phyloP scores from a whole-genome alignment of 2,113 vertebrate genomes.

The Nerophis ophidion region DNA sequence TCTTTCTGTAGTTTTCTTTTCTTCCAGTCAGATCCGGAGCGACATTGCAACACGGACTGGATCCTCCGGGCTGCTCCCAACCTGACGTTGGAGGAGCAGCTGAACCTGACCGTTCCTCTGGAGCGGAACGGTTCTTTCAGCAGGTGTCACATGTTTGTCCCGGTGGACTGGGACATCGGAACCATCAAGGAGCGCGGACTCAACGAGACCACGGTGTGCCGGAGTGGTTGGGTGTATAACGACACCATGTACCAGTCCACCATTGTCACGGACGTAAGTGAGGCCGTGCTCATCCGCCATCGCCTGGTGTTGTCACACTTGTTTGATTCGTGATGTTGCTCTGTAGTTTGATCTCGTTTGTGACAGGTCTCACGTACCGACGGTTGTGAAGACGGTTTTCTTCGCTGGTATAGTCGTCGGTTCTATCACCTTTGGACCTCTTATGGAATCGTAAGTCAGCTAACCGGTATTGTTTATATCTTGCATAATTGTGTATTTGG shows the following conservation, averaged over 20 bases:
- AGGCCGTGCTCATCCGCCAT: no score
- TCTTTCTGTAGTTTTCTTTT: conserved; percentile 76
- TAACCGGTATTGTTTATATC: no score
- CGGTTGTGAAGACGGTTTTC: conserved; percentile 14
- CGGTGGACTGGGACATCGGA: conserved; percentile 66
- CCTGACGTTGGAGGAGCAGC: conserved; percentile 67
- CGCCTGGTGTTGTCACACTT: no score
- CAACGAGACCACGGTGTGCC: conserved; percentile 67
- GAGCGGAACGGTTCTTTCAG: conserved; percentile 56
- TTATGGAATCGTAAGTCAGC: conserved; percentile 37
- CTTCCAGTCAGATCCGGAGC: conserved; percentile 50
- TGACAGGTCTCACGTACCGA: conserved; percentile 21
- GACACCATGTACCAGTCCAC: conserved; percentile 57
- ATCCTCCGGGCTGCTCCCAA: conserved; percentile 49
- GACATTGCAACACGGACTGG: conserved; percentile 69
- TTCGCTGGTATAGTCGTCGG: conserved; percentile 36
- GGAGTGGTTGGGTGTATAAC: conserved; percentile 72
- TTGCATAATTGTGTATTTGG: no score
- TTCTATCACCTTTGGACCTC: conserved; percentile 43
- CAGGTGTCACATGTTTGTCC: conserved; percentile 75
- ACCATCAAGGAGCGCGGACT: conserved; percentile 64
- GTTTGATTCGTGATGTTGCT: background rate
- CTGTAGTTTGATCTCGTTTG: conserved; percentile 48
- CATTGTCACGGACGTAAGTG: conserved; percentile 64
- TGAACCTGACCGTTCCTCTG: conserved; percentile 72